Evolutionary conservation across 2,797 vertebrate genomes (phyloP), one percentile per base, ranked within the genome.

Genomic region (Phataginus tricuspis): DNA sequence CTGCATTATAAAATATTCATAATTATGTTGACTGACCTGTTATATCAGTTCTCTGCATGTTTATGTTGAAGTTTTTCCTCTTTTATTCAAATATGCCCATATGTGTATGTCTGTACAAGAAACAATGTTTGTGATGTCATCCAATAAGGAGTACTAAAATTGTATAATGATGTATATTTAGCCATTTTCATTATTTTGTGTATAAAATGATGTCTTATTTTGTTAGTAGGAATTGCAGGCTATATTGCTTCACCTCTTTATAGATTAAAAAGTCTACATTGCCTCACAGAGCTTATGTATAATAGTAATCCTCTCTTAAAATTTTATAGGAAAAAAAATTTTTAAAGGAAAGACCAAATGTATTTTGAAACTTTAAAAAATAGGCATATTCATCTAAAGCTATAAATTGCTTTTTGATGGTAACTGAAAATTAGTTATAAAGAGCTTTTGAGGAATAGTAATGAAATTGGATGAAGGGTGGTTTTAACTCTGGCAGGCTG

Each of bases 141-240:
- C n/a, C 13, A 55, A n/a, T 39, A 39, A 59, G 77, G 37, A 91
- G 61, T 31, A 63, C 34, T 87, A 5, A 84, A 71, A 39, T 74
- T 42, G 42, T 53, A 27, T 31, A 68, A 19, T 64, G 42, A 57
- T 69, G 59, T 83, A 53, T 31, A 64, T 82, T n/a, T 91, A 80
- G 23, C 42, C 31, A 71, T 77, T 66, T 91, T 90, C 39, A 69
- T 92, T 77, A 49, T 74, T 80, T 93, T 84, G 45, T 91, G 27
- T 77, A 57, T 66, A 74, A 86, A 51, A 78, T 61, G 23, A 49
- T 89, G 53, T 91, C 53, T 87, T 39, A 82, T 95, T 95, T 95
- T 93, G 27, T 69, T 90, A 89, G 45, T 89, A 45, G 8, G 64
- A 86, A 69, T 42, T 82, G 31, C 68, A 61, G 21, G 39, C 85